Conservation (phyloP, 1,140 invertebrate genomes). For the Campoletis sonorensis region DNA sequence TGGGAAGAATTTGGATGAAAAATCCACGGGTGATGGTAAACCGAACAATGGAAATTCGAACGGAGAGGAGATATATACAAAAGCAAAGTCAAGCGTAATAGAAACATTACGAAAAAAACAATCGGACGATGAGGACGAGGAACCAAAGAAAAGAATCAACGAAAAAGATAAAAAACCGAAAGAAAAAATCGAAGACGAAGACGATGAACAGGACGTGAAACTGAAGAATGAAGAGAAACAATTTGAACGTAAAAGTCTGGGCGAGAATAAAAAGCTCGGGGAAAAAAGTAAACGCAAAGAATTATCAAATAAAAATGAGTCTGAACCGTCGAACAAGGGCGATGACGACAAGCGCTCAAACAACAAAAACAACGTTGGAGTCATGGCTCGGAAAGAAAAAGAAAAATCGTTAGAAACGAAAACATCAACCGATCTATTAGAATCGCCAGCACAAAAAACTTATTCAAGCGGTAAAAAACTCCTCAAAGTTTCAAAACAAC, state of each 20-base stretch:
- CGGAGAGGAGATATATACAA: not conserved
- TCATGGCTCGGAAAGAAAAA: too few species aligned
- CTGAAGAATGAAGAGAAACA: not conserved
- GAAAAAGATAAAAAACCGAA: not conserved
- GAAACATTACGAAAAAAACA: conserved; percentile 2
- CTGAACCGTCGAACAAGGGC: too few species aligned
- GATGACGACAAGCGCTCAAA: too few species aligned
- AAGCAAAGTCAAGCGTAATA: not conserved
- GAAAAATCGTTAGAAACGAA: not conserved
- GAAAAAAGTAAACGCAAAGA: conserved; percentile 18
- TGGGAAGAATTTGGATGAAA: conserved; percentile 1
- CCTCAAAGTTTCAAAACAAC: not conserved
- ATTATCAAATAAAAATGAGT: not conserved
- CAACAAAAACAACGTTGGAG: too few species aligned
- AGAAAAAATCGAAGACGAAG: not conserved
- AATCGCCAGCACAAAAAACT: not conserved
- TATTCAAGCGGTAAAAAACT: not conserved
- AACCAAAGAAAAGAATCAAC: not conserved
- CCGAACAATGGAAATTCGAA: not conserved
- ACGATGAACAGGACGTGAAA: not conserved
- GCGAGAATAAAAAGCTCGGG: not conserved
- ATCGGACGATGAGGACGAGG: conserved; percentile 36
- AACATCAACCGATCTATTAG: not conserved
- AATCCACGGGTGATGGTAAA: not conserved
- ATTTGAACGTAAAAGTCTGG: not conserved